Evolutionary conservation across 2,888 invertebrate species (phyloP).

Genomic region (Perithous albicinctus): DNA sequence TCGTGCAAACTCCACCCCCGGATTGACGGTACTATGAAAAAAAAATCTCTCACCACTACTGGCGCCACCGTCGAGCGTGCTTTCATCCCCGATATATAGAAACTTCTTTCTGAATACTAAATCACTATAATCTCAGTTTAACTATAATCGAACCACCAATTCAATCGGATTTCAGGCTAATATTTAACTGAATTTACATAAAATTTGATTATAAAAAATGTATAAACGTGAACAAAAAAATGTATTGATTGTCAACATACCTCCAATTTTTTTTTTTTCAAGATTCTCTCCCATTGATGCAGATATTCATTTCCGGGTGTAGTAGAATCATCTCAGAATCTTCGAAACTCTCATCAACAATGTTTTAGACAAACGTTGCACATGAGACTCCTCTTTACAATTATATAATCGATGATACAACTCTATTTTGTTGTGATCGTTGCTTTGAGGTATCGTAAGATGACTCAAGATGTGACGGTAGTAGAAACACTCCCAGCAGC

Average conservation of each 20-base stretch:
- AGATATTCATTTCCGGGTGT: constrained; percentile 23
- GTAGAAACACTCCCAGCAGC: constrained; percentile 68
- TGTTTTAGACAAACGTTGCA: constrained; percentile 7
- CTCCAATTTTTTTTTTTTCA: neutral
- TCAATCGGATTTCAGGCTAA: neutral
- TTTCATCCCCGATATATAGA: constrained; percentile 59
- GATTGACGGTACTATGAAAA: constrained; percentile 68
- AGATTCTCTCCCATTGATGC: neutral
- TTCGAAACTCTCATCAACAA: neutral
- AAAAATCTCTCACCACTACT: constrained; percentile 64
- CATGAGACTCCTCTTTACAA: constrained; percentile 8
- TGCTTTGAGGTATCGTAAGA: neutral
- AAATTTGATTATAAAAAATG: neutral
- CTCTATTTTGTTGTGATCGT: constrained; percentile 16
- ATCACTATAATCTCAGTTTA: constrained; percentile 10
- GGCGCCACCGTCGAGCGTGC: constrained; percentile 76
- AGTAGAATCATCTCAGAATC: constrained; percentile 5
- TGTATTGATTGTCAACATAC: constrained; percentile 26
- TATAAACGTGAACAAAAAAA: neutral
- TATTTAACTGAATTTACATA: neutral
- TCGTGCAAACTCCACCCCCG: constrained; percentile 69
- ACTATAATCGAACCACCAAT: neutral
- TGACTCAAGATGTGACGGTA: constrained; percentile 50
- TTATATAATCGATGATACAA: constrained; percentile 44
- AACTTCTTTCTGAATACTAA: constrained; percentile 39